A percentile compares a stretch with the other conserved stretches of the same genome.
These are phyloP conservation scores for Nasua narica DNA, from an alignment of 2,797 vertebrate genomes.

Conservation along the genomic window DNA sequence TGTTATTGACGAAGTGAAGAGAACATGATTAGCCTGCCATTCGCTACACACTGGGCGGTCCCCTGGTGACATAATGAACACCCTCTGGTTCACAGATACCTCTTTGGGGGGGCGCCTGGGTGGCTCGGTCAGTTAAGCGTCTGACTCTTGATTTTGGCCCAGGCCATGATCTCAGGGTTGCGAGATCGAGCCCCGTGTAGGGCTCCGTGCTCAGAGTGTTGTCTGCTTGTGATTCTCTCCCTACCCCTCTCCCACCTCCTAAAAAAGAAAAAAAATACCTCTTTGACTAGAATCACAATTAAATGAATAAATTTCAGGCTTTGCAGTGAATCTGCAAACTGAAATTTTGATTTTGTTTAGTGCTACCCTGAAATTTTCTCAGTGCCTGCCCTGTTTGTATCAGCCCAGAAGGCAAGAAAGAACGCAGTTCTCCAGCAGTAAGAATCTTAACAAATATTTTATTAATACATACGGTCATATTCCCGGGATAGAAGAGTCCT, in stretches of 20 bases:
- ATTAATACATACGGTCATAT: slow-evolving; percentile 66
- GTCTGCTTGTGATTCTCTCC: background rate
- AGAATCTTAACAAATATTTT: slow-evolving; percentile 75
- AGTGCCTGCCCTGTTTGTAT: background rate
- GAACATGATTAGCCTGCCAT: background rate
- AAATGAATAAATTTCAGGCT: background rate
- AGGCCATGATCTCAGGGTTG: background rate
- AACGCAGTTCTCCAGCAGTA: background rate
- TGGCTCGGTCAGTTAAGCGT: background rate
- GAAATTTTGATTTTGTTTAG: background rate
- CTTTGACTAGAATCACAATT: background rate
- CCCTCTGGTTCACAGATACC: background rate
- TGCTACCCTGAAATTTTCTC: background rate
- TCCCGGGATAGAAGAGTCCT: background rate
- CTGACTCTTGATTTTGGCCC: background rate
- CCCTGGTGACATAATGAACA: background rate
- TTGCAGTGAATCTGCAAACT: background rate
- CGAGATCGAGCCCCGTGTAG: background rate
- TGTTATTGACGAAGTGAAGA: background rate
- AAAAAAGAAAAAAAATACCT: background rate
- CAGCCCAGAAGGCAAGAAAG: background rate
- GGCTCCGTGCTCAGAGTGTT: background rate
- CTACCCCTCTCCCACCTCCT: background rate
- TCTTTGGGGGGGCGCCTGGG: too few species aligned
- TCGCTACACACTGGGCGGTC: background rate